Conservation (phyloP, 2,888 invertebrate genomes). For the Parasteatoda lunata region DNA sequence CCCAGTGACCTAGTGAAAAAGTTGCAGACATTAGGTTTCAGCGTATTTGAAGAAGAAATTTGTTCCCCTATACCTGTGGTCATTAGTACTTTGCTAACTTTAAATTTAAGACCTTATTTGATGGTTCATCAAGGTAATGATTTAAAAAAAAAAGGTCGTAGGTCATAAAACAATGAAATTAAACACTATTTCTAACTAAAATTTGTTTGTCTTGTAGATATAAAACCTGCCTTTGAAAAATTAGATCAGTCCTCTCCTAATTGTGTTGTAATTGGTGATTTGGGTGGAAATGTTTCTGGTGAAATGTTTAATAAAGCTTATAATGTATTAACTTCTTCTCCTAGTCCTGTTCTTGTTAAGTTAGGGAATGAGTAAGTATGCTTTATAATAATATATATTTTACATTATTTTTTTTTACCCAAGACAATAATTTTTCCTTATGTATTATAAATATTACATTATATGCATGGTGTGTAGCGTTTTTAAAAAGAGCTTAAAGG, state of each 20-base stretch:
- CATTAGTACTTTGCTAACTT: slow-evolving; percentile 47
- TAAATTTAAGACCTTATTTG: slow-evolving; percentile 53
- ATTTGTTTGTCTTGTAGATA: slow-evolving; percentile 72
- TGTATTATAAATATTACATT: too few species aligned
- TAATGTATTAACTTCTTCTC: slow-evolving; percentile 72
- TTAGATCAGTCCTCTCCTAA: slow-evolving; percentile 76
- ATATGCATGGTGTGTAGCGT: too few species aligned
- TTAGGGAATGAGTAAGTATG: slow-evolving; percentile 74
- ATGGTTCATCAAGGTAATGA: slow-evolving; percentile 60
- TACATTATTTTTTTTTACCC: too few species aligned
- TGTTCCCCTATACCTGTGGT: slow-evolving; percentile 62
- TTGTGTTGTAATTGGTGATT: slow-evolving; percentile 79
- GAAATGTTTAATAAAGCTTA: slow-evolving; percentile 77
- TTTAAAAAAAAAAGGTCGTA: not conserved
- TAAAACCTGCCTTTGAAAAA: slow-evolving; percentile 75
- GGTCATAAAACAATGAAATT: too few species aligned
- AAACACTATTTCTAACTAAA: too few species aligned
- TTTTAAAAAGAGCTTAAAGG: too few species aligned
- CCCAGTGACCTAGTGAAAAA: slow-evolving; percentile 54
- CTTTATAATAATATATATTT: too few species aligned
- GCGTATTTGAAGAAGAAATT: slow-evolving; percentile 55
- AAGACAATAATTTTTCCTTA: too few species aligned
- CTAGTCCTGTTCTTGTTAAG: slow-evolving; percentile 73
- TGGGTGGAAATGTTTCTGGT: slow-evolving; percentile 76
- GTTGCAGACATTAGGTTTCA: slow-evolving; percentile 50